These are phyloP conservation scores for Platypus cylindrus DNA, from an alignment of 2,888 invertebrate species.

Conservation along the genomic window DNA sequence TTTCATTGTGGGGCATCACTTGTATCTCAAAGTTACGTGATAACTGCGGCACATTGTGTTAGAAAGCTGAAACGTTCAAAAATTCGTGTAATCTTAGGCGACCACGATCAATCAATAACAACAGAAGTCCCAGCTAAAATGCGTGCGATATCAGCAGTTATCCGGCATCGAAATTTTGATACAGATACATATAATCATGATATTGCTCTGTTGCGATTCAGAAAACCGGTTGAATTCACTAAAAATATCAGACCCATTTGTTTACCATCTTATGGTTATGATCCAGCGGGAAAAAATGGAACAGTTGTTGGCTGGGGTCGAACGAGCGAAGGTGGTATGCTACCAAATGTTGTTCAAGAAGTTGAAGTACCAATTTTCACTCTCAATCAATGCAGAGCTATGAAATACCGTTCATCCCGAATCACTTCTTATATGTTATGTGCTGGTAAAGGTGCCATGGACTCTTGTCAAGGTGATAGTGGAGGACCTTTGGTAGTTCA, in stretches of 20 bases:
- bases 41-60: conserved; percentile 81
- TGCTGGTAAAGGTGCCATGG: conserved; percentile 67
- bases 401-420: conserved; percentile 72
- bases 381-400: conserved; percentile 62
- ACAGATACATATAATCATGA: conserved; percentile 79
- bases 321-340: conserved; percentile 65
- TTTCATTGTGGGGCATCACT: conserved; percentile 82
- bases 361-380: conserved; percentile 75
- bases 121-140: conserved; percentile 68
- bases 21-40: conserved; percentile 68
- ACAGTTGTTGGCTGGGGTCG: conserved; percentile 81
- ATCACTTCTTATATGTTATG: conserved; percentile 79
- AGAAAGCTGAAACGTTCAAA: conserved; percentile 67
- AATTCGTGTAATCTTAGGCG: conserved; percentile 71
- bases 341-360: conserved; percentile 70
- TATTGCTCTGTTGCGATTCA: conserved; percentile 62
- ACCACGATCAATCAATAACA: conserved; percentile 71
- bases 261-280: conserved; percentile 44
- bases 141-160: conserved; percentile 65
- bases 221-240: conserved; percentile 65
- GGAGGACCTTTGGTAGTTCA: conserved; percentile 71
- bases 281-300: conserved; percentile 60
- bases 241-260: conserved; percentile 68
- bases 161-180: conserved; percentile 72
- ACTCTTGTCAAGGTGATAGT: conserved; percentile 83